Evolutionary conservation across 2,888 invertebrate genomes (phyloP).

Genomic region (Ornithoptera priamus): DNA sequence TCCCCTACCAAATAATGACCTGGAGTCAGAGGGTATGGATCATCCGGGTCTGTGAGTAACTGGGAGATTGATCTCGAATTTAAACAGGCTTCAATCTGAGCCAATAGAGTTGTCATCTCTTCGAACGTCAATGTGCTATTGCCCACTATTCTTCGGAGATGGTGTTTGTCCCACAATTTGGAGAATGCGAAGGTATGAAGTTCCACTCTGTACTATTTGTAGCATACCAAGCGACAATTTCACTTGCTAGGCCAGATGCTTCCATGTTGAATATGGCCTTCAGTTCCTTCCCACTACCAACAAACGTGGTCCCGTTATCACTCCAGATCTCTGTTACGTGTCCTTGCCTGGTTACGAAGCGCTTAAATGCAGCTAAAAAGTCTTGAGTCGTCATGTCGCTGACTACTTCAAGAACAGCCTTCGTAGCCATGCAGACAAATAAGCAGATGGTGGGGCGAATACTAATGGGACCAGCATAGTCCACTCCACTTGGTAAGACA

Average conservation of each 20-base stretch:
- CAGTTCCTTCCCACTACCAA: background rate
- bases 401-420: slow-evolving; percentile 34
- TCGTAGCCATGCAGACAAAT: slow-evolving; percentile 34
- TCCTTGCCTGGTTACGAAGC: background rate
- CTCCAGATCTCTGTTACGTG: slow-evolving; percentile 1
- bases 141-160: slow-evolving; percentile 18
- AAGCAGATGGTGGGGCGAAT: too few species aligned
- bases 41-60: too few species aligned
- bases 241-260: background rate
- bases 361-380: slow-evolving; percentile 21
- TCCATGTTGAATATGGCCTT: background rate
- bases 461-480: too few species aligned
- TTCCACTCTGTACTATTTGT: too few species aligned
- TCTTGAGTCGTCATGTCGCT: slow-evolving; percentile 30
- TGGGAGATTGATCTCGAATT: too few species aligned
- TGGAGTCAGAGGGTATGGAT: too few species aligned
- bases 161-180: slow-evolving; percentile 31
- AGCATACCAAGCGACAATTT: background rate
- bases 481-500: too few species aligned
- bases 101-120: slow-evolving; percentile 21
- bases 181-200: slow-evolving; percentile 30
- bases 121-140: slow-evolving; percentile 27
- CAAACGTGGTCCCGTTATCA: slow-evolving; percentile 23
- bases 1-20: too few species aligned
- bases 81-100: slow-evolving; percentile 23